phyloP scores from a whole-genome alignment of 2,888 invertebrate genomes.

The Eupithecia tripunctaria region DNA sequence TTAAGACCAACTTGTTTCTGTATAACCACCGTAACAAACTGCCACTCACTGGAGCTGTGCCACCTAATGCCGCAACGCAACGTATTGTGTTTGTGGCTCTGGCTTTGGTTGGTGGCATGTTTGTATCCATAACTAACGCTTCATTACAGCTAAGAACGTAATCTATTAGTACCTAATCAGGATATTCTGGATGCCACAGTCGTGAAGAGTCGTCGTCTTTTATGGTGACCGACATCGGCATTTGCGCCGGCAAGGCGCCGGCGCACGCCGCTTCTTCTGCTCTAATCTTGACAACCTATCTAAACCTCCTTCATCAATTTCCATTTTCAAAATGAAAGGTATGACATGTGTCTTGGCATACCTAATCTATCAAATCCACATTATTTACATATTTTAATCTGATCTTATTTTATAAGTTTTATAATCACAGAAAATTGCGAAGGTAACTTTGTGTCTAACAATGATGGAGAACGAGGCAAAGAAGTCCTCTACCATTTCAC shows the following conservation, averaged over 20 bases:
- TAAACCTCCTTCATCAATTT: slow-evolving; percentile 10
- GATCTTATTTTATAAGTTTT: background rate
- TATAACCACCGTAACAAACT: too few relatives aligned
- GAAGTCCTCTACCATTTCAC: slow-evolving; percentile 50
- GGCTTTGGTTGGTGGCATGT: too few relatives aligned
- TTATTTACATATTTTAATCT: slow-evolving; percentile 8
- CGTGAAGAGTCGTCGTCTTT: too few relatives aligned
- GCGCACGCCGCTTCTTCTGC: background rate
- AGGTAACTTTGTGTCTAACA: slow-evolving; percentile 1
- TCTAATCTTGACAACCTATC: background rate
- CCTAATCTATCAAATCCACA: background rate
- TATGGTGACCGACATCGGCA: background rate
- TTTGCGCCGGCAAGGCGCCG: too few relatives aligned
- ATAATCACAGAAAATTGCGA: background rate
- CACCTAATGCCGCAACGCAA: too few relatives aligned
- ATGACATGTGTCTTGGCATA: background rate
- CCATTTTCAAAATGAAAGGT: slow-evolving; percentile 22
- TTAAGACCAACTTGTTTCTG: too few relatives aligned
- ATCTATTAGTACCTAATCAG: too few relatives aligned
- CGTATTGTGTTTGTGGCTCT: too few relatives aligned
- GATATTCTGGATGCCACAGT: too few relatives aligned
- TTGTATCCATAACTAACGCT: too few relatives aligned
- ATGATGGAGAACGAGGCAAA: slow-evolving; percentile 41
- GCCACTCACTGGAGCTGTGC: too few relatives aligned
- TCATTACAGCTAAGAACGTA: too few relatives aligned